Evolutionary conservation across 2,113 vertebrate species (phyloP), one percentile per base, ranked within the genome.

Genomic region (Canis aureus): DNA sequence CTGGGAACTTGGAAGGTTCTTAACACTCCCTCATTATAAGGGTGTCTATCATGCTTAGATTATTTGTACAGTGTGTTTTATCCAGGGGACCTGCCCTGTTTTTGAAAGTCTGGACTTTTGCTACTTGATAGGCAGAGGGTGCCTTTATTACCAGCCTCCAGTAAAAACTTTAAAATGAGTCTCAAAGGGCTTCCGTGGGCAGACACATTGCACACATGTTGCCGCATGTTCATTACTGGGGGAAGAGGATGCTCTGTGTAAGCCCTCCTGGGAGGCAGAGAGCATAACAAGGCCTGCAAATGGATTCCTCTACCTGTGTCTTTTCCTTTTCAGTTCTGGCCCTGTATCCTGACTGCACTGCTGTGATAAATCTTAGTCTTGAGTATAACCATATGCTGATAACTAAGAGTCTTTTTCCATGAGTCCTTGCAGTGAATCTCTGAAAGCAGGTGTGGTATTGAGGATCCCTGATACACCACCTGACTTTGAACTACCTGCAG

Each of bases 391-490:
- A 49, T 8, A 64, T 71, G 4, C 16, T 94, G 84, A 64, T 6
- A 82, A 43, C 43, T 49, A 32, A 49, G 60, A 90, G 25, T 97
- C 23, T 20, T 57, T 78, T 85, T 38, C 66, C 17, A 22, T 69
- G 2, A 85, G 51, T 94, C 60, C 27, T 96, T 91, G 69, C n/a
- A 80, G 32, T 79, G 38, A 97, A 80, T 67, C 35, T 97, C 53
- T 91, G n/a, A 91, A 82, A 71, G 20, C 71, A 67, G 35, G 8
- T 49, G 57, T 69, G 35, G 20, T 43, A 19, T 32, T 62, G 27
- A 59, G 57, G 20, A 55, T 2, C 43, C 35, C 11, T 38, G 29
- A 43, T 49, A 78, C 0, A 73, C 71, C 22, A 79, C 64, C 27
- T 71, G 27, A 87, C 35, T 86, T 71, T 91, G 76, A 88, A 91